A percentile compares a stretch with the other conserved stretches of the same genome.
phyloP scores from a whole-genome alignment of 2,113 vertebrate genomes.

The Sinocyclocheilus rhinocerous region DNA sequence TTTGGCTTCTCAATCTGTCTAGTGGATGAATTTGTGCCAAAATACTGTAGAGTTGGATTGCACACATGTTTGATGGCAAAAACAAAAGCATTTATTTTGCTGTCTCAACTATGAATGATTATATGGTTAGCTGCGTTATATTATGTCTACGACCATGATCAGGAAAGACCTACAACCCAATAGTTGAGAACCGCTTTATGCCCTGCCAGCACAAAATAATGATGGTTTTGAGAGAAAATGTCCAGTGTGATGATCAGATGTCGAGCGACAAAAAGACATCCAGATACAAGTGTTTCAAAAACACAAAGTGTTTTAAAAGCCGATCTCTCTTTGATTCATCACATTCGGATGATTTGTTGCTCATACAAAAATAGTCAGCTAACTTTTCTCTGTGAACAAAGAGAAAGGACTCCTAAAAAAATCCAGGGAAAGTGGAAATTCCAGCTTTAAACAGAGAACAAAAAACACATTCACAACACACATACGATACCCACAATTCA shows the following conservation, averaged over 20 bases:
- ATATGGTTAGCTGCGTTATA: background rate
- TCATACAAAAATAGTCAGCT: constrained; percentile 26
- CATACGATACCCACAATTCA: constrained; percentile 6
- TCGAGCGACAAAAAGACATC: background rate
- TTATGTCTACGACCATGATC: background rate
- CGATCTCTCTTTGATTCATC: background rate
- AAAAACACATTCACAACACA: constrained; percentile 9
- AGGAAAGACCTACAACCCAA: background rate
- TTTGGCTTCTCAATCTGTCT: background rate
- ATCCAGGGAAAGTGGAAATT: background rate
- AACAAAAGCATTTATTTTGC: background rate
- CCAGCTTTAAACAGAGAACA: background rate
- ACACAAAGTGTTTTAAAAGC: background rate
- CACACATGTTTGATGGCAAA: background rate
- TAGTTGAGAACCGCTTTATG: background rate
- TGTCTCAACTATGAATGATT: background rate
- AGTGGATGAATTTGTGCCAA: background rate
- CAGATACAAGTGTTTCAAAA: background rate
- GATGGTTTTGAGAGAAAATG: background rate
- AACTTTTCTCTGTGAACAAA: background rate
- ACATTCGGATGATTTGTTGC: background rate
- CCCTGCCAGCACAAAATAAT: background rate
- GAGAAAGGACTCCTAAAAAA: constrained; percentile 22
- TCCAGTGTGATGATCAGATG: background rate
- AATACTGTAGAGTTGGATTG: background rate